Conservation (phyloP, 2,113 vertebrate genomes). For the Mustela nigripes region DNA sequence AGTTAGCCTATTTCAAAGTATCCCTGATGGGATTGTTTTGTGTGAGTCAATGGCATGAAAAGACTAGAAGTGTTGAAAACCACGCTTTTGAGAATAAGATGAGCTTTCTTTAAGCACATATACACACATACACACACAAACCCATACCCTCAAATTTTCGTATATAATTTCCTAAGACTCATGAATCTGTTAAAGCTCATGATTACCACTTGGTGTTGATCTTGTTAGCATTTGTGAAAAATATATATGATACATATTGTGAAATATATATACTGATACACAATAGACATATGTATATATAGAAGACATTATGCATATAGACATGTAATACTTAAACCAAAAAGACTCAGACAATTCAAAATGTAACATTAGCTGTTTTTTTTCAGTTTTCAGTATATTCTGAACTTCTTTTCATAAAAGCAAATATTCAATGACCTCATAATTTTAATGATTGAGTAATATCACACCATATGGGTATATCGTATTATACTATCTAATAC, state of each 20-base stretch:
- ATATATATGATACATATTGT: neutral
- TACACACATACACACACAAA: neutral
- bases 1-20: neutral
- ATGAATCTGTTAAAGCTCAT: neutral
- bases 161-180: neutral
- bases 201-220: neutral
- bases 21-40: neutral
- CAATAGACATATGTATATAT: neutral
- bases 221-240: neutral
- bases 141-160: neutral
- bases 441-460: neutral
- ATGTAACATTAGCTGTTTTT: neutral
- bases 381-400: neutral
- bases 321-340: neutral
- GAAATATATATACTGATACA: neutral
- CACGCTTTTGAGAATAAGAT: conserved; percentile 7
- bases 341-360: conserved; percentile 24
- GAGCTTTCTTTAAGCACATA: neutral
- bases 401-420: neutral
- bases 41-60: neutral
- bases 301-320: neutral
- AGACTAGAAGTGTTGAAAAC: neutral
- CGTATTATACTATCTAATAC: neutral
- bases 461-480: neutral
- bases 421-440: neutral